These are phyloP conservation scores for Plodia interpunctella DNA, from an alignment of 1,140 invertebrate genomes.

Conservation along the genomic window DNA sequence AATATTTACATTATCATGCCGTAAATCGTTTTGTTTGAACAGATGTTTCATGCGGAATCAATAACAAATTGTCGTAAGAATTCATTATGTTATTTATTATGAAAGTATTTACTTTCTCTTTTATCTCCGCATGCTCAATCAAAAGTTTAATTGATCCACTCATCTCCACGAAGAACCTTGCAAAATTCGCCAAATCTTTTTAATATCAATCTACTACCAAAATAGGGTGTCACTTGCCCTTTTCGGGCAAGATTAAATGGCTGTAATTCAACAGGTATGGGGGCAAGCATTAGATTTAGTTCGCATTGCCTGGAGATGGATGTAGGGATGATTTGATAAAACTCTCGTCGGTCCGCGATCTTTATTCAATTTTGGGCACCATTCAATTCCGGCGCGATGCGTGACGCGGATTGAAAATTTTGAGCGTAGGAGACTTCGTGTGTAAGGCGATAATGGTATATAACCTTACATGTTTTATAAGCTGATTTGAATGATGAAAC, in stretches of 20 bases:
- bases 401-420: constrained; percentile 21
- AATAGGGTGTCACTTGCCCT: background rate
- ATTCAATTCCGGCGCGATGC: constrained; percentile 23
- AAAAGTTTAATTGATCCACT: too few relatives aligned
- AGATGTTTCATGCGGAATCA: too few relatives aligned
- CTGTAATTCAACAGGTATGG: background rate
- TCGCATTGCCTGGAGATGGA: constrained; percentile 6
- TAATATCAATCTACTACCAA: background rate
- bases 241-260: background rate
- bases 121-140: too few relatives aligned
- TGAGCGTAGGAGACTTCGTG: background rate
- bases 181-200: background rate
- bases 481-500: too few relatives aligned
- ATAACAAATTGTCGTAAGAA: too few relatives aligned
- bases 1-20: too few relatives aligned
- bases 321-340: constrained; percentile 31
- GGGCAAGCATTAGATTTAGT: constrained; percentile 1
- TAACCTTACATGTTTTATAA: too few relatives aligned
- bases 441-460: background rate
- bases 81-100: too few relatives aligned
- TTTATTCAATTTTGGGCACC: constrained; percentile 34
- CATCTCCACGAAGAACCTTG: too few relatives aligned
- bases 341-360: constrained; percentile 21
- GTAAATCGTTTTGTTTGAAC: too few relatives aligned
- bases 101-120: too few relatives aligned